Base-by-base conservation (phyloP, 2,113 vertebrate genomes). In the Butorides virescens region DNA sequence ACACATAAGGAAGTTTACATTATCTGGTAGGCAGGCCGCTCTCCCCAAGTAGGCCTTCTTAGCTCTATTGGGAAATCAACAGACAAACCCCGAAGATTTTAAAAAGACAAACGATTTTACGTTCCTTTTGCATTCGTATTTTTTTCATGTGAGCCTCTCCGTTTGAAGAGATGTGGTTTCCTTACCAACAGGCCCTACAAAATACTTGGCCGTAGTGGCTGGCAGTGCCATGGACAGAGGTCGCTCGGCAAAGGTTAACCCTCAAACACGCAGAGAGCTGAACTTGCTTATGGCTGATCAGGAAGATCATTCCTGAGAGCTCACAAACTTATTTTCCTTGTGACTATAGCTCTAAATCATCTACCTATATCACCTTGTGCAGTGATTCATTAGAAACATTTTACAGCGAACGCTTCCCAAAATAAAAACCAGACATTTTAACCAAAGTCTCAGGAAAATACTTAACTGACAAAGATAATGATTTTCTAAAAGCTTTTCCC, bases 341-440 rank as follows among this genome's bases (percentile, higher is more conserved):
- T 91, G 72, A 85, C 80, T 93, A 67, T 18, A 75, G 90, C 6
- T 14, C 39, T 88, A 71, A 88, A 72, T 78, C 89, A 49, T 86
- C 63, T 89, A n/a, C 91, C 52, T 73, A 9, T 91, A 84, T 95
- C 91, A 81, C 92, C 59, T 86, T 92, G 44, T 76, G 71, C 26
- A 83, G 90, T 76, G 86, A 93, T 96, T 95, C 86, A 83, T 94
- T 96, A 97, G 78, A 92, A 93, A 34, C 42, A 61, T 82, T 96
- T 97, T 93, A 93, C 59, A 95, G 42, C 70, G 76, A 89, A 90
- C 0, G 26, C 13, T 94, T 96, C 72, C 72, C 89, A 94, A 97
- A 97, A 94, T 93, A 95, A 97, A 97, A 88, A 55, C 5, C 84
- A 89, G 85, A 37, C 32, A 80, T 93, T 97, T 97, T 96, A 95